phyloP scores from a whole-genome alignment of 1,140 invertebrate genomes.

The Neoseiulus cucumeris region DNA sequence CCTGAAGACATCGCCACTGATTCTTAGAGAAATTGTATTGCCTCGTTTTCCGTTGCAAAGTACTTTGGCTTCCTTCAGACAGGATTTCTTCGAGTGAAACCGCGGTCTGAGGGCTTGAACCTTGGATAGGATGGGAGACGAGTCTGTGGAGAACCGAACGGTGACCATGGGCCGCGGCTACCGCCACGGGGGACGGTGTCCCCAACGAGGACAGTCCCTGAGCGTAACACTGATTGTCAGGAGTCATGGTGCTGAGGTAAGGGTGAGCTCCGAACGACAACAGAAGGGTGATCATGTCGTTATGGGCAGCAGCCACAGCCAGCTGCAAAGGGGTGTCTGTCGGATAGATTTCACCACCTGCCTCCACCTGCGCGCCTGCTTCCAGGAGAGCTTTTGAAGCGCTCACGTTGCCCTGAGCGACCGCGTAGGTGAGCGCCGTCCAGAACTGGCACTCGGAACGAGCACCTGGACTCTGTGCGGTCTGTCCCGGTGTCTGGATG shows the following conservation, averaged over 20 bases:
- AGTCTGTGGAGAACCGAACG: conserved; percentile 50
- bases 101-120: conserved; percentile 42
- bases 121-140: conserved; percentile 45
- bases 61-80: conserved; percentile 43
- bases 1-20: conserved; percentile 61
- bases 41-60: conserved; percentile 23
- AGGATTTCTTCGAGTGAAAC: conserved; percentile 71
- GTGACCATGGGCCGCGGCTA: conserved; percentile 64
- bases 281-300: conserved; percentile 52
- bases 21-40: conserved; percentile 47
- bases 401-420: conserved; percentile 34
- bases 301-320: conserved; percentile 44
- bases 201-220: conserved; percentile 53
- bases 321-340: conserved; percentile 67
- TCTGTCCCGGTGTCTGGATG: conserved; percentile 39
- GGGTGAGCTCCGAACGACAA: conserved; percentile 61
- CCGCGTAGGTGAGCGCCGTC: conserved; percentile 50
- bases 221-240: conserved; percentile 53
- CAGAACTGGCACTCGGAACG: conserved; percentile 53
- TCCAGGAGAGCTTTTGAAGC: conserved; percentile 42
- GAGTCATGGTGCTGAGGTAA: conserved; percentile 57
- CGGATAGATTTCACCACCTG: conserved; percentile 61
- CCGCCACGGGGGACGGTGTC: conserved; percentile 54
- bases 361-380: conserved; percentile 59
- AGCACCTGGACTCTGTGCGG: conserved; percentile 24